Evolutionary conservation across 2,113 vertebrate species (phyloP), one percentile per base, ranked within the genome.

Genomic region (Urocynchramus pylzowi): DNA sequence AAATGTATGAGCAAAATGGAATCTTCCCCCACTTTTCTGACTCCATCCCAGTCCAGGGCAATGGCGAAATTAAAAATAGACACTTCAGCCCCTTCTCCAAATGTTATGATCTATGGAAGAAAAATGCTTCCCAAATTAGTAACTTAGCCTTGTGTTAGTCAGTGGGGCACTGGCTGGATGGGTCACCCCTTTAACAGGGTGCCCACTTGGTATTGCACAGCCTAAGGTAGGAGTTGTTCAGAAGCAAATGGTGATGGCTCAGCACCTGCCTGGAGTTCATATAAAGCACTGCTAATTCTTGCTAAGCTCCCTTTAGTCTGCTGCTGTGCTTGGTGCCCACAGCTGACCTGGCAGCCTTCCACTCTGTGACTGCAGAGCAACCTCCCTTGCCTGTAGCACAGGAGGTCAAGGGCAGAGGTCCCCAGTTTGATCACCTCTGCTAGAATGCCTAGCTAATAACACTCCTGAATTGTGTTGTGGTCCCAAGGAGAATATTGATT

Each of bases 341-440:
- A 74, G 80, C 24, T 92, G 80, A 64, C 60, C 80, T 67, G 44
- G 52, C 65, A 89, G 35, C 20, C 28, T 84, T 87, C 52, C 44
- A 49, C 7, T 13, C n/a, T 22, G 26, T 0, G 1, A 41, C n/a
- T 76, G 61, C 41, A 49, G 49, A 59, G 16, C 0, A 3, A 24
- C 37, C n/a, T 74, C 45, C 41, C 26, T 85, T 23, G 30, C 12
- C 47, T 2, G 2, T 1, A 22, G 41, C 18, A 3, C 11, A 37
- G 31, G 37, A 45, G n/a, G 39, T 5, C 0, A 0, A 3, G 50
- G 33, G 15, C 56, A 80, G 59, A 60, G 17, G 15, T 65, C 37
- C 44, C 79, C 57, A 35, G 16, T 31, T 24, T 20, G 28, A 53
- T 47, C 61, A 31, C 30, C 57, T 64, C 60, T 68, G 54, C 31